These are phyloP conservation scores for Beroe ovata DNA, from an alignment of 37 sponge, comb jelly and placozoan genomes.

Conservation along the genomic window DNA sequence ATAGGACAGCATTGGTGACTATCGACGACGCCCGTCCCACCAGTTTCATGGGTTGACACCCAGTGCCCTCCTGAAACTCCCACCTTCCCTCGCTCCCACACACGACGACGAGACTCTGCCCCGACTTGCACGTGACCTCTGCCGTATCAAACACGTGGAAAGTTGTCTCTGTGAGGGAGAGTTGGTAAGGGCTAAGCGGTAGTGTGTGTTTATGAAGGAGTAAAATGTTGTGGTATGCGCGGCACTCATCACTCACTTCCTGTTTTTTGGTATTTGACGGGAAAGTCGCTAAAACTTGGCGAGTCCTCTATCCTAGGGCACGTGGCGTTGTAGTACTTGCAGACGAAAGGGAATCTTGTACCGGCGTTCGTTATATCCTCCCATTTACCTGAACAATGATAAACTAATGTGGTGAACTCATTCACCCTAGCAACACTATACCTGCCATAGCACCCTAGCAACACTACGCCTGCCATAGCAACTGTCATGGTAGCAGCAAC, in stretches of 20 bases:
- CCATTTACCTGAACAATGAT: slow-evolving; percentile 61
- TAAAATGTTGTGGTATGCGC: too few relatives aligned
- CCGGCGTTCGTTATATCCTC: slow-evolving; percentile 26
- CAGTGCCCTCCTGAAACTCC: slow-evolving; percentile 1
- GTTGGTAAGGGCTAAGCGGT: too few relatives aligned
- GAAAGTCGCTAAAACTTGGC: background rate
- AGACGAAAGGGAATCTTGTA: slow-evolving; percentile 35
- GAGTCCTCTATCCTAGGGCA: slow-evolving; percentile 21
- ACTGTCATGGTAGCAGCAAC: too few relatives aligned
- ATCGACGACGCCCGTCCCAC: background rate
- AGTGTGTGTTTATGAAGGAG: too few relatives aligned
- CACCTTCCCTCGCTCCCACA: slow-evolving; percentile 1
- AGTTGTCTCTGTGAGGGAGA: background rate
- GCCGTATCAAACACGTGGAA: slow-evolving; percentile 14
- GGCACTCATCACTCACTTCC: background rate
- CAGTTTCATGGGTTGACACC: background rate
- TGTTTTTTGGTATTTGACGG: background rate
- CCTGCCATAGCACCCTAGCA: too few relatives aligned
- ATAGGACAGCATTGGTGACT: background rate
- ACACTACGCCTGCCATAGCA: too few relatives aligned
- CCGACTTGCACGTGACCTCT: slow-evolving; percentile 18
- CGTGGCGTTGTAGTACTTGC: slow-evolving; percentile 58
- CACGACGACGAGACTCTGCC: slow-evolving; percentile 12
- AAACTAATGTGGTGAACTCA: too few relatives aligned
- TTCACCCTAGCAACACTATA: too few relatives aligned